phyloP scores from a whole-genome alignment of 2,113 vertebrate species.

The Podilymbus podiceps region DNA sequence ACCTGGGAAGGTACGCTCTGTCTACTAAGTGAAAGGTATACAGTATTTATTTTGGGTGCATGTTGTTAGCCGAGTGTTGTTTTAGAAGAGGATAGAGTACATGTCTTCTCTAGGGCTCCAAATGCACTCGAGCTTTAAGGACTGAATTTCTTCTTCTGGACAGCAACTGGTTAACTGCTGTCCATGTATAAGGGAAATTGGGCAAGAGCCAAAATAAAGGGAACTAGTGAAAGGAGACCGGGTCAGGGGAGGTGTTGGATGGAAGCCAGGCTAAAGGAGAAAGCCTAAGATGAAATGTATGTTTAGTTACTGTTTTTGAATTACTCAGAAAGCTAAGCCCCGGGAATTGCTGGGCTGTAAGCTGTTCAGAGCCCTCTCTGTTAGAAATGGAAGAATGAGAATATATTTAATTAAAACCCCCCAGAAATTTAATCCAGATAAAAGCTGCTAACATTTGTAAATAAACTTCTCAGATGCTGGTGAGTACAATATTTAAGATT shows the following conservation, averaged over 20 bases:
- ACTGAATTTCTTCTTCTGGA: neutral
- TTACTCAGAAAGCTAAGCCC: conserved; percentile 36
- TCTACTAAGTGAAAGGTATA: neutral
- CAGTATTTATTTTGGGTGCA: neutral
- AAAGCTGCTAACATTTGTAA: neutral
- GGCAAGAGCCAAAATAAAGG: conserved; percentile 55
- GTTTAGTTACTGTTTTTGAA: conserved; percentile 62
- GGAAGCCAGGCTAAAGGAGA: conserved; percentile 44
- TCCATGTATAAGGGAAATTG: conserved; percentile 23
- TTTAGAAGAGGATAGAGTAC: neutral
- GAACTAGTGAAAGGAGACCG: conserved; percentile 59
- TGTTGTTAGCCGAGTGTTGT: neutral
- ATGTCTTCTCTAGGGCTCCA: neutral
- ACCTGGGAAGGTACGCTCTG: neutral
- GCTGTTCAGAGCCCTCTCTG: conserved; percentile 27
- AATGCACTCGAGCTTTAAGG: neutral
- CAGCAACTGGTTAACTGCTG: conserved; percentile 49
- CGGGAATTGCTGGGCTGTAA: conserved; percentile 43
- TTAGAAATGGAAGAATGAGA: conserved; percentile 20
- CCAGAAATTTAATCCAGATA: neutral
- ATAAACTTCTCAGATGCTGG: neutral
- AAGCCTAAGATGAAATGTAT: conserved; percentile 49
- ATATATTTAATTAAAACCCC: neutral
- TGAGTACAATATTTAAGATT: neutral
- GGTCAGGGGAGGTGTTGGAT: conserved; percentile 56